phyloP scores from a whole-genome alignment of 2,888 invertebrate species.

The Idaea biselata region DNA sequence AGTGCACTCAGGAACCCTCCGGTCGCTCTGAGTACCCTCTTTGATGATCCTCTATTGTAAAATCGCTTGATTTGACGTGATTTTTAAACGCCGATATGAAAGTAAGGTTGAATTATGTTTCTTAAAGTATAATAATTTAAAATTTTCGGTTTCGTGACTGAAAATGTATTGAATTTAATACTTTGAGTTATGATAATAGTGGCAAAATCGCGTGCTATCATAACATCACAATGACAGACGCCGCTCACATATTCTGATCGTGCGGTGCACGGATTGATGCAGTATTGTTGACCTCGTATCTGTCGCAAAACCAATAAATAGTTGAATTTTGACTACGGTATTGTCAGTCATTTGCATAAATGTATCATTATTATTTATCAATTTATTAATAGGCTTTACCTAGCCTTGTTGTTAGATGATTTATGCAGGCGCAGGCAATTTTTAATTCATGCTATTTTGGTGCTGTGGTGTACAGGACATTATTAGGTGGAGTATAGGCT shows the following conservation, averaged over 20 bases:
- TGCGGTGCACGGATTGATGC: slow-evolving; percentile 16
- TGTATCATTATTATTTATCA: too few relatives aligned
- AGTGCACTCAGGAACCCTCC: slow-evolving; percentile 67
- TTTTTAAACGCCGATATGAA: slow-evolving; percentile 74
- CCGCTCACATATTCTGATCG: slow-evolving; percentile 28
- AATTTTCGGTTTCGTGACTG: slow-evolving; percentile 30
- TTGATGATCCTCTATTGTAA: slow-evolving; percentile 62
- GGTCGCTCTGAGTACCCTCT: slow-evolving; percentile 52
- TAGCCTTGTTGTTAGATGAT: too few relatives aligned
- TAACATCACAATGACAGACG: slow-evolving; percentile 29
- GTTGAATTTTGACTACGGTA: not conserved
- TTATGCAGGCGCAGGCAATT: too few relatives aligned
- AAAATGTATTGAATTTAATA: slow-evolving; percentile 27
- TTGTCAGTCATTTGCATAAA: slow-evolving; percentile 14
- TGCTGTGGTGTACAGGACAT: too few relatives aligned
- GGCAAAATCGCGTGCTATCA: slow-evolving; percentile 35
- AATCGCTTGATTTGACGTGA: slow-evolving; percentile 79
- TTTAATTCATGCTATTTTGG: too few relatives aligned
- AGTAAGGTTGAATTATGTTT: slow-evolving; percentile 26
- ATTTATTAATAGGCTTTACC: too few relatives aligned
- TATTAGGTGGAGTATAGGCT: too few relatives aligned
- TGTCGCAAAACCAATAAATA: not conserved
- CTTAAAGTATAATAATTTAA: slow-evolving; percentile 16
- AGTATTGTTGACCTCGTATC: slow-evolving; percentile 6
- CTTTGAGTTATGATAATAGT: slow-evolving; percentile 29